Conservation (phyloP, 37 sponge, comb jelly and placozoan genomes). For the Diacarnus erythraeanus region DNA sequence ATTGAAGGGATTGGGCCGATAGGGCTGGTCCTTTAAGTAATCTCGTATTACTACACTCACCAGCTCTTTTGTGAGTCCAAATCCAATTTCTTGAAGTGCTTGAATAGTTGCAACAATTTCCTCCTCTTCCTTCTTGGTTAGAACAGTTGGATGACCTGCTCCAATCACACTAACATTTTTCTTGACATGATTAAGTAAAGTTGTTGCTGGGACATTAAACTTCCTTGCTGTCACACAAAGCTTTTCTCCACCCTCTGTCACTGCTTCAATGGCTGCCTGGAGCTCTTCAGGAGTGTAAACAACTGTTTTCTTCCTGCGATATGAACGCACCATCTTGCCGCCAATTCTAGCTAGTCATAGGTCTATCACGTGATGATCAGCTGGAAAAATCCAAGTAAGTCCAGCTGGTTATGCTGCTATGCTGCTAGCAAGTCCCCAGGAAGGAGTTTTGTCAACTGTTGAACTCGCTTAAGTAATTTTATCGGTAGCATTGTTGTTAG, state of each 20-base stretch:
- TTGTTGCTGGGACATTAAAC: constrained; percentile 32
- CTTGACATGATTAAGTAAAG: constrained; percentile 31
- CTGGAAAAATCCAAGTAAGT: too few species aligned
- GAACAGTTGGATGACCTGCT: constrained; percentile 43
- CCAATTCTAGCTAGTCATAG: neutral
- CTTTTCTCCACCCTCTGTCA: constrained; percentile 3
- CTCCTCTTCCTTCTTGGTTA: constrained; percentile 38
- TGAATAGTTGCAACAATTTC: constrained; percentile 46
- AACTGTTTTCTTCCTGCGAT: neutral
- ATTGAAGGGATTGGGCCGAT: constrained; percentile 29
- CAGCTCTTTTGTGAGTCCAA: constrained; percentile 46
- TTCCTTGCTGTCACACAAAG: constrained; percentile 11
- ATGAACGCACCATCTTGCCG: constrained; percentile 4
- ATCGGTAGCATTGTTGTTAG: neutral
- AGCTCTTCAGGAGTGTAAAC: neutral
- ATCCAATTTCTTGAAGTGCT: constrained; percentile 56
- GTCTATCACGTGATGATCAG: neutral
- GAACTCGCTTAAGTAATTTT: neutral
- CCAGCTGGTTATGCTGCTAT: neutral
- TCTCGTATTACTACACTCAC: constrained; percentile 41
- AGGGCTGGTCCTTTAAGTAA: constrained; percentile 28
- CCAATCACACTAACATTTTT: neutral
- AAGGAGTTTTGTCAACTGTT: neutral
- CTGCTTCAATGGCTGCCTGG: constrained; percentile 8
- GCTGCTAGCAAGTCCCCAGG: neutral